Evolutionary conservation across 2,797 vertebrate species (phyloP).

Genomic region (Gymnocypris eckloni): DNA sequence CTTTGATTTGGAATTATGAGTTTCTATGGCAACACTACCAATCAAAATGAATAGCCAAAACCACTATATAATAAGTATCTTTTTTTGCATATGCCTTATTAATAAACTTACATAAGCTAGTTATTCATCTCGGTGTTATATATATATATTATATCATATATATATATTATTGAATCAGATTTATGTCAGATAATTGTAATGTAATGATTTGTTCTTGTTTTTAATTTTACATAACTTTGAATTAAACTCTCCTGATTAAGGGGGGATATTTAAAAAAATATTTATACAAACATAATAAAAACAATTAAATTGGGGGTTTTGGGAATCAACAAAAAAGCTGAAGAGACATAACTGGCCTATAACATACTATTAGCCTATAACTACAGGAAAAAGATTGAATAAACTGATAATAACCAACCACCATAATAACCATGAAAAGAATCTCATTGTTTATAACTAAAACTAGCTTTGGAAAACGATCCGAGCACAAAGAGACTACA

Average conservation of each 20-base stretch:
- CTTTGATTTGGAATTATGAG: neutral
- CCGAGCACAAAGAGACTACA: conserved; percentile 29
- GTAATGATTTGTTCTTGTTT: neutral
- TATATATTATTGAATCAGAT: neutral
- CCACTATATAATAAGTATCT: neutral
- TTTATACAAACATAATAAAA: neutral
- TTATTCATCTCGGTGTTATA: neutral
- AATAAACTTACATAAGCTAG: neutral
- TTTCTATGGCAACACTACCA: neutral
- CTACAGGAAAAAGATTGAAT: neutral
- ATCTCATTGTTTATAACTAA: neutral
- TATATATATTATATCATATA: neutral
- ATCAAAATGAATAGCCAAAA: neutral
- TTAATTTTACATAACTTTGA: neutral
- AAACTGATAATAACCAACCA: neutral
- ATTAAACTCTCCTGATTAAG: neutral
- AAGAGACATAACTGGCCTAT: neutral
- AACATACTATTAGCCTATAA: neutral
- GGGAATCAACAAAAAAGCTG: neutral
- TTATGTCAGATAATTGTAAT: neutral
- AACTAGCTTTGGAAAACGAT: conserved; percentile 7
- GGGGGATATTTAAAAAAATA: too few relatives aligned
- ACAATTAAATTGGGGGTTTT: neutral
- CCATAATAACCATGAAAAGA: neutral
- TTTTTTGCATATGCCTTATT: neutral